Evolutionary conservation across 1,140 invertebrate genomes (phyloP).

Genomic region (Heliconius hewitsoni): DNA sequence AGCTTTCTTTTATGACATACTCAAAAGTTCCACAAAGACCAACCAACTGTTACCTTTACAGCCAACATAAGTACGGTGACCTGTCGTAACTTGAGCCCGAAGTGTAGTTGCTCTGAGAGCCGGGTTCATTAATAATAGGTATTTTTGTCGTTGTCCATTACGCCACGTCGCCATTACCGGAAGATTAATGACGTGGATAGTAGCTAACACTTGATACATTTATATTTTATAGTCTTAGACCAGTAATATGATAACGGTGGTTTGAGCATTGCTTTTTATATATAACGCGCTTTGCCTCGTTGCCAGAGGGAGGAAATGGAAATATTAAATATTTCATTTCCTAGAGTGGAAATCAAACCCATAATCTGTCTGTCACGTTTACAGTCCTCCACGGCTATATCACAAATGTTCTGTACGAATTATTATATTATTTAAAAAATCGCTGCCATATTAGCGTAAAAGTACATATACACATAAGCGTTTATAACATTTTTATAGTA

Average conservation of each 20-base stretch:
- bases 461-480: too few species aligned
- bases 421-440: background rate
- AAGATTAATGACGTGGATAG: conserved; percentile 63
- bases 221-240: conserved; percentile 21
- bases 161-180: conserved; percentile 62
- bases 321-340: too few species aligned
- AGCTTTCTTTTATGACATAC: conserved; percentile 16
- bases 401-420: background rate
- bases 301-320: too few species aligned
- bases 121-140: conserved; percentile 63
- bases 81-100: conserved; percentile 20
- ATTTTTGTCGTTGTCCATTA: conserved; percentile 71
- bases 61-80: conserved; percentile 9
- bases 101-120: conserved; percentile 32
- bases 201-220: conserved; percentile 53
- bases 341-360: too few species aligned
- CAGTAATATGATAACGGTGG: background rate
- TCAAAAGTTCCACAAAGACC: conserved; percentile 14
- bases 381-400: too few species aligned
- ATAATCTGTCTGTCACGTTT: too few species aligned
- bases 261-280: background rate
- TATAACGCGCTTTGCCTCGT: too few species aligned
- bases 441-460: too few species aligned
- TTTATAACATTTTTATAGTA: too few species aligned
- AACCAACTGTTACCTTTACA: conserved; percentile 20